These are phyloP conservation scores for Chloroceryle aenea DNA, from an alignment of 2,113 vertebrate species.

Conservation along the genomic window DNA sequence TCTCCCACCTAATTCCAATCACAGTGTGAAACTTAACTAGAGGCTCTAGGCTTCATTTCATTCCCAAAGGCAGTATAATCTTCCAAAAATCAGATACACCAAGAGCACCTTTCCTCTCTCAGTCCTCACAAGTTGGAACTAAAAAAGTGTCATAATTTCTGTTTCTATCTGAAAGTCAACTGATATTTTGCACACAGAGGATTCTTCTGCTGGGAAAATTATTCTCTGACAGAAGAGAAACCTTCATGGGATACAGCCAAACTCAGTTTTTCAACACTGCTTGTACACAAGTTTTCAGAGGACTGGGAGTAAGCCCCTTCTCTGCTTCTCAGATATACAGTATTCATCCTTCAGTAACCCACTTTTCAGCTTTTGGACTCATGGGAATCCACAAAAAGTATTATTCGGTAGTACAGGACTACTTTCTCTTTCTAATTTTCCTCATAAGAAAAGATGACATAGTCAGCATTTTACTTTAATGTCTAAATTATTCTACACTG, in stretches of 20 bases:
- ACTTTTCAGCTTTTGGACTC: neutral
- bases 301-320: neutral
- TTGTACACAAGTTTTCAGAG: neutral
- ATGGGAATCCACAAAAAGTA: neutral
- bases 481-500: neutral
- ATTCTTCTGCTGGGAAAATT: neutral
- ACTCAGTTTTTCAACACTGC: neutral
- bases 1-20: neutral
- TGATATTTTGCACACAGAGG: neutral
- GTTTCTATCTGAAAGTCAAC: neutral
- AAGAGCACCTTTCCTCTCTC: neutral
- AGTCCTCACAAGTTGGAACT: neutral
- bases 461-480: neutral
- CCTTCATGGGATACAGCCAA: neutral
- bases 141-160: neutral
- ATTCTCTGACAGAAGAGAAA: neutral
- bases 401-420: neutral
- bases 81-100: neutral
- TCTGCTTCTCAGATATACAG: neutral
- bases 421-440: neutral
- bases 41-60: neutral
- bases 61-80: neutral
- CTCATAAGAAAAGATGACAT: neutral
- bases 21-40: neutral
- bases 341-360: neutral